Evolutionary conservation across 2,888 invertebrate genomes (phyloP).

Genomic region (Liodrosophila aerea): DNA sequence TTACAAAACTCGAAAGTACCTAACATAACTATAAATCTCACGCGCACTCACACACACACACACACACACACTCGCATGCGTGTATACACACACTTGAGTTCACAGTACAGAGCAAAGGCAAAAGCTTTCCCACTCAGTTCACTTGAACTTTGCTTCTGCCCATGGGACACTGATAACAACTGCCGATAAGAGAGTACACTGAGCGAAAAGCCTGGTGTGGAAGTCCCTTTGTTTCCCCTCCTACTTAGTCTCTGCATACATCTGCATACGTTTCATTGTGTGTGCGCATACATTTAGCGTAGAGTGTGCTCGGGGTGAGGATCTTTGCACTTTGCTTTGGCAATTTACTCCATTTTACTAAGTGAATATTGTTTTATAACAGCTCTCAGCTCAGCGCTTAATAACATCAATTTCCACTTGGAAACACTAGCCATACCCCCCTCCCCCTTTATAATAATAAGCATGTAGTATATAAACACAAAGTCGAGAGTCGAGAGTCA

Average conservation of each 20-base stretch:
- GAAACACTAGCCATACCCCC: too few species aligned
- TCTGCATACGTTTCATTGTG: not conserved
- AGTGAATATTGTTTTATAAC: slow-evolving; percentile 5
- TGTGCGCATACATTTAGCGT: slow-evolving; percentile 3
- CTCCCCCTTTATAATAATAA: too few species aligned
- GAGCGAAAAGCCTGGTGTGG: not conserved
- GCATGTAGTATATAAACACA: not conserved
- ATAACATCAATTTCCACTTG: not conserved
- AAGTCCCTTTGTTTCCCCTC: not conserved
- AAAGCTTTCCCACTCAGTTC: slow-evolving; percentile 30
- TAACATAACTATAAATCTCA: too few species aligned
- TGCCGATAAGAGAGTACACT: slow-evolving; percentile 30
- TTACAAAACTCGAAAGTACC: not conserved
- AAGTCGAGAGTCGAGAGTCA: not conserved
- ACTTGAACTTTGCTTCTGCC: slow-evolving; percentile 56
- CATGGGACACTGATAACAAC: slow-evolving; percentile 56
- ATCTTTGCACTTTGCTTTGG: slow-evolving; percentile 31
- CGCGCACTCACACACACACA: slow-evolving; percentile 9
- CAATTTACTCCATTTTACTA: slow-evolving; percentile 9
- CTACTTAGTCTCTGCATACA: not conserved
- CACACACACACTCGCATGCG: slow-evolving; percentile 8
- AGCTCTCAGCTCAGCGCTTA: not conserved
- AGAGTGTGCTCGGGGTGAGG: slow-evolving; percentile 9
- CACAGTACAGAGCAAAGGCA: slow-evolving; percentile 22
- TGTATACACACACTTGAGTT: slow-evolving; percentile 2